Evolutionary conservation across 2,888 invertebrate species (phyloP).

Genomic region (Notodonta ziczac): DNA sequence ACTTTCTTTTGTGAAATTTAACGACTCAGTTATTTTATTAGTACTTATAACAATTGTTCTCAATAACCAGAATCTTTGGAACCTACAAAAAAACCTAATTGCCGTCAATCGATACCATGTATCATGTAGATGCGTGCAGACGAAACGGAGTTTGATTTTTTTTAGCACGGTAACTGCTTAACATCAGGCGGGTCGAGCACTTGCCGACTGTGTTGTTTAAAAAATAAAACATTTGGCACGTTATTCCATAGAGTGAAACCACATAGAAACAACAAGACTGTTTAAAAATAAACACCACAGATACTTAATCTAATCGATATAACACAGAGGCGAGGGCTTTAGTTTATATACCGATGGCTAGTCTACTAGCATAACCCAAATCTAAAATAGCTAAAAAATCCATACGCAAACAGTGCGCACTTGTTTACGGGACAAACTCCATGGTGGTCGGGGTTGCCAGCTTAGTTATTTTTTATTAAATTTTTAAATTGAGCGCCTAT

Average conservation of each 20-base stretch:
- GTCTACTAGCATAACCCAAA: conserved; percentile 44
- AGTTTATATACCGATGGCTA: conserved; percentile 18
- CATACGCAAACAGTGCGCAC: conserved; percentile 59
- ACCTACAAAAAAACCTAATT: too few species aligned
- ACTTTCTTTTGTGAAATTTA: neutral
- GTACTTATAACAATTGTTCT: neutral
- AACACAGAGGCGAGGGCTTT: conserved; percentile 1
- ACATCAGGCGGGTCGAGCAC: too few species aligned
- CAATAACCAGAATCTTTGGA: too few species aligned
- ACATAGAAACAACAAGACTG: neutral
- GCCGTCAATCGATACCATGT: too few species aligned
- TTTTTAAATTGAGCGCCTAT: too few species aligned
- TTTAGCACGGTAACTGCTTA: too few species aligned
- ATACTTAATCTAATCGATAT: neutral
- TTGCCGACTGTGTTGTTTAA: too few species aligned
- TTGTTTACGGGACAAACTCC: conserved; percentile 62
- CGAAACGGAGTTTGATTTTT: too few species aligned
- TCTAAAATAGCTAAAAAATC: conserved; percentile 63
- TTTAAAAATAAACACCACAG: neutral
- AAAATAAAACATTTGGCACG: too few species aligned
- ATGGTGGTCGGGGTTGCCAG: conserved; percentile 22
- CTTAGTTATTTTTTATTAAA: neutral
- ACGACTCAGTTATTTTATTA: neutral
- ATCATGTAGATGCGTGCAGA: too few species aligned
- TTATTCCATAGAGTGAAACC: neutral